Evolutionary conservation across 2,888 invertebrate genomes (phyloP), one percentile per base, ranked within the genome.

Genomic region (Apomyelois bistriatella): DNA sequence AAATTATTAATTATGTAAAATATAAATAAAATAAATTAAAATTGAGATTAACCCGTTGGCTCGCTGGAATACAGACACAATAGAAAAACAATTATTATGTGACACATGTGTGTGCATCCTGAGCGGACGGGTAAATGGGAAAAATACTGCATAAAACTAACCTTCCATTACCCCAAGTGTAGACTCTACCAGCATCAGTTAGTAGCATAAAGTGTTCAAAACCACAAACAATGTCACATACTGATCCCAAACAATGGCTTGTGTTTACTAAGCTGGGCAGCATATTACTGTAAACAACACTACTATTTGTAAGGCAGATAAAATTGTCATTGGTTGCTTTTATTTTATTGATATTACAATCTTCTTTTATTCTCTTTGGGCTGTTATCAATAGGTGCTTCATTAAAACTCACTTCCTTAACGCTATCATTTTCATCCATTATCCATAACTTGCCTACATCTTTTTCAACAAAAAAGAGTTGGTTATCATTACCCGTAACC

Each of bases 81-180:
- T n/a, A n/a, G n/a, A n/a, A n/a, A n/a, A n/a, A n/a, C n/a, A n/a
- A n/a, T n/a, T n/a, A n/a, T n/a, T n/a, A n/a, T n/a, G n/a, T n/a
- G n/a, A n/a, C n/a, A n/a, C n/a, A n/a, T n/a, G n/a, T n/a, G n/a
- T n/a, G n/a, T n/a, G n/a, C n/a, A n/a, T n/a, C n/a, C n/a, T n/a
- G n/a, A n/a, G n/a, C n/a, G n/a, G n/a, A n/a, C n/a, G n/a, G n/a
- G 22, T 22, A 22, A 22, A 22, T n/a, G 22, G 22, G 22, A 22
- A n/a, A n/a, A n/a, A n/a, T n/a, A n/a, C n/a, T 22, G 22, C 28
- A 8, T 10, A 15, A 35, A 47, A 16, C 37, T 8, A 22, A 52
- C 97, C 96, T 94, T 68, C 97, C 97, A 75, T 93, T 92, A 40
- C 98, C 98, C 93, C 94, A 96, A 3, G 94, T 93, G 67, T 94